Percentiles rank a stretch among this genome's conserved stretches.
phyloP scores from a whole-genome alignment of 2,888 invertebrate genomes.

The Itoplectis maculator region DNA sequence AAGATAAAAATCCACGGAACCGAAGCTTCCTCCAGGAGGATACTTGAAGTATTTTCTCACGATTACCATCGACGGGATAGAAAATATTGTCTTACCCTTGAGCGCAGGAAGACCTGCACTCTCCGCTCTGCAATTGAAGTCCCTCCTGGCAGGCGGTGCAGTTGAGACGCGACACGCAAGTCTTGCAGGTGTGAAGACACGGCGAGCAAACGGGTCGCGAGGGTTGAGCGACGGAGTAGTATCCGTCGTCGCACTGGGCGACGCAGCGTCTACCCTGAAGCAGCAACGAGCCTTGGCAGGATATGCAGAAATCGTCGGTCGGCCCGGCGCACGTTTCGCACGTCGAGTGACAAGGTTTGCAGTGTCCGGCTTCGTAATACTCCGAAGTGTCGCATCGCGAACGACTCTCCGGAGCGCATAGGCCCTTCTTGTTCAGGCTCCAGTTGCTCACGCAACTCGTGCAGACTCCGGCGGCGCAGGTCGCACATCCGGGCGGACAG shows the following conservation, averaged over 20 bases:
- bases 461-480: conserved; percentile 91
- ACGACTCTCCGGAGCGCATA: conserved; percentile 90
- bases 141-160: conserved; percentile 92
- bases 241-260: conserved; percentile 91
- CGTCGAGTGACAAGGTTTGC: conserved; percentile 91
- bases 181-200: conserved; percentile 92
- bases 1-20: background rate
- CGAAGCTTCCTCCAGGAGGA: background rate
- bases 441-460: conserved; percentile 90
- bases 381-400: conserved; percentile 88
- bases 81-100: conserved; percentile 85
- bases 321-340: conserved; percentile 94
- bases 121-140: conserved; percentile 92
- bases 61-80: background rate
- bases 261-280: conserved; percentile 91
- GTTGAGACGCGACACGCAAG: conserved; percentile 91
- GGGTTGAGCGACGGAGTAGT: conserved; percentile 89
- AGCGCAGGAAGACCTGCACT: conserved; percentile 92
- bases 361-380: conserved; percentile 90
- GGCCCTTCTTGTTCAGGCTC: conserved; percentile 91
- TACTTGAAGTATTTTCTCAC: background rate
- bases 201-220: conserved; percentile 87
- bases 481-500: conserved; percentile 92
- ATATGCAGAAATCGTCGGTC: conserved; percentile 90
- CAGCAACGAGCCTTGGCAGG: conserved; percentile 90